A percentile compares a stretch with the other conserved stretches of the same genome.
Evolutionary conservation across 2,888 invertebrate genomes (phyloP).

Genomic region (Aphidius colemani): DNA sequence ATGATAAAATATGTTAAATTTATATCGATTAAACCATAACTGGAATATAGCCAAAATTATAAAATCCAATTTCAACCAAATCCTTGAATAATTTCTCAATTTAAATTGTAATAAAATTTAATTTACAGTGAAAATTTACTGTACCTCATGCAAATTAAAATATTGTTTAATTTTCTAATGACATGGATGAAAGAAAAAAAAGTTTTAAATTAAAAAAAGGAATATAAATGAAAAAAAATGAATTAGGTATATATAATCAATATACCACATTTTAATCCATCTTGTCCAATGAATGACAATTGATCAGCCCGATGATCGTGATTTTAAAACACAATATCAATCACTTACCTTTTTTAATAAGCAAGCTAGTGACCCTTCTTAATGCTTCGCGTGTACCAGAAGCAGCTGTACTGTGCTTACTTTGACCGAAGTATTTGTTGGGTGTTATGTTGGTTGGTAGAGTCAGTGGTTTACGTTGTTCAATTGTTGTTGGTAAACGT

Average conservation of each 20-base stretch:
- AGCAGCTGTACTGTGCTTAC: constrained; percentile 79
- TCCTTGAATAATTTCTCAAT: no score
- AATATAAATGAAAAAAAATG: not conserved
- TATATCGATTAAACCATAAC: constrained; percentile 19
- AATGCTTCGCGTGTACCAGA: constrained; percentile 73
- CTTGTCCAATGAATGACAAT: not conserved
- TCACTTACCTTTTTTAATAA: constrained; percentile 80
- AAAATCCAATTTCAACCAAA: no score
- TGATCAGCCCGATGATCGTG: not conserved
- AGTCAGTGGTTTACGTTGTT: constrained; percentile 79
- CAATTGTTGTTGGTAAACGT: constrained; percentile 60
- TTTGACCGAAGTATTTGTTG: constrained; percentile 74
- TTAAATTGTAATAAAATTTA: no score
- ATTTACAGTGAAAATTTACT: no score
- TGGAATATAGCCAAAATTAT: no score
- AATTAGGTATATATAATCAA: not conserved
- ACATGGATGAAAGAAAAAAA: not conserved
- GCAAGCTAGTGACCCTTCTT: constrained; percentile 84
- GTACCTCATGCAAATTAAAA: no score
- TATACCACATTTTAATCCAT: not conserved
- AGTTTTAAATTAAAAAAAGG: not conserved
- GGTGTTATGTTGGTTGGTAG: constrained; percentile 86
- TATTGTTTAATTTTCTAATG: not conserved
- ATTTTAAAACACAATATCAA: constrained; percentile 45
- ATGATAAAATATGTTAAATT: no score